A percentile compares a stretch with the other conserved stretches of the same genome.
Conservation (phyloP, 2,797 vertebrate species). For the Cyprinodon diabolis region DNA sequence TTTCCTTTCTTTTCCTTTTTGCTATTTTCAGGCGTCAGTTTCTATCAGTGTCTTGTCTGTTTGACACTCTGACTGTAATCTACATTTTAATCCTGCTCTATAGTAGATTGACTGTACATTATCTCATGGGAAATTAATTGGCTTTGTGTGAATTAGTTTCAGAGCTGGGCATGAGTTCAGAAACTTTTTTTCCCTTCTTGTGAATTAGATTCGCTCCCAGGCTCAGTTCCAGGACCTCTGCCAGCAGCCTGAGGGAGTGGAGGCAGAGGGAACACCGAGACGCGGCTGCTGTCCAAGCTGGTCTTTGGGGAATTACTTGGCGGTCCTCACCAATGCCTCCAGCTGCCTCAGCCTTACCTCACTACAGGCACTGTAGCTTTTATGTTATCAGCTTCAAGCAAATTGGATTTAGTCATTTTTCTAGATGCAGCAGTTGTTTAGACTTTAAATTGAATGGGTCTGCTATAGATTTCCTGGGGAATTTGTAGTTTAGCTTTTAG, state of each 20-base stretch:
- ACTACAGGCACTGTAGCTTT: slow-evolving; percentile 74
- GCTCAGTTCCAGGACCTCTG: slow-evolving; percentile 89
- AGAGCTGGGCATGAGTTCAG: slow-evolving; percentile 42
- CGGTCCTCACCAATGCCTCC: slow-evolving; percentile 92
- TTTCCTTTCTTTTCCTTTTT: slow-evolving; percentile 4
- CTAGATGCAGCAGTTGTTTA: neutral
- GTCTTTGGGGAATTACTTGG: slow-evolving; percentile 97
- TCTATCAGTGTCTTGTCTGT: slow-evolving; percentile 16
- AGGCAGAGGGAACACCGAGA: slow-evolving; percentile 62
- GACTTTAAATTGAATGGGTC: neutral
- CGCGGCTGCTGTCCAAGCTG: slow-evolving; percentile 95
- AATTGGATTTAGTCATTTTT: neutral
- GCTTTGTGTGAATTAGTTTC: slow-evolving; percentile 20
- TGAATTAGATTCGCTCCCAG: slow-evolving; percentile 90
- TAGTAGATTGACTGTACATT: slow-evolving; percentile 6
- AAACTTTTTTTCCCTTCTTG: slow-evolving; percentile 21
- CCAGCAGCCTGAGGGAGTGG: slow-evolving; percentile 78
- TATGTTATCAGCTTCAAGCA: slow-evolving; percentile 3
- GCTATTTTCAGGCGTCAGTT: neutral
- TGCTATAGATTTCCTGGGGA: neutral
- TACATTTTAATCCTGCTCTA: slow-evolving; percentile 5
- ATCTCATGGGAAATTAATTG: slow-evolving; percentile 23
- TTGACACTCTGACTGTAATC: neutral
- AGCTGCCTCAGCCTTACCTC: slow-evolving; percentile 91
- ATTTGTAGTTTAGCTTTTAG: neutral